Evolutionary conservation across 2,797 vertebrate species (phyloP).

Genomic region (Crenuchus spilurus): DNA sequence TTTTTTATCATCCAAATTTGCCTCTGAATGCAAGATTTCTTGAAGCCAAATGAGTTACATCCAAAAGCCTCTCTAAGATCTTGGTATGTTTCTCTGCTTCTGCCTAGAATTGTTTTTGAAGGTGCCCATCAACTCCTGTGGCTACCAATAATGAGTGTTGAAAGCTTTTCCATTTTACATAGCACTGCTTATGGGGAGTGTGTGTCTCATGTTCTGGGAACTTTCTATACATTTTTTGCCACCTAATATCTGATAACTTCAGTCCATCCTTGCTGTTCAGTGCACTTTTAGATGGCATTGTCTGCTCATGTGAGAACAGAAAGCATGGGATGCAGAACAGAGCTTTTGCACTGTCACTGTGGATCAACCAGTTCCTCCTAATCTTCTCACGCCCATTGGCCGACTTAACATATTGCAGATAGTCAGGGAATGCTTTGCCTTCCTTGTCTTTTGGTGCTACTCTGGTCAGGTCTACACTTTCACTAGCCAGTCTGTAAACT

Average conservation of each 20-base stretch:
- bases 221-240: slow-evolving; percentile 31
- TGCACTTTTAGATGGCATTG: slow-evolving; percentile 37
- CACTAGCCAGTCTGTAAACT: slow-evolving; percentile 20
- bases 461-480: slow-evolving; percentile 10
- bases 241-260: slow-evolving; percentile 35
- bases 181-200: slow-evolving; percentile 31
- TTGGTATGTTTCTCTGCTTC: slow-evolving; percentile 4
- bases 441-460: slow-evolving; percentile 27
- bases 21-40: too few relatives aligned
- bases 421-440: slow-evolving; percentile 34
- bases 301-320: slow-evolving; percentile 30
- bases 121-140: slow-evolving; percentile 23
- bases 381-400: slow-evolving; percentile 33
- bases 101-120: slow-evolving; percentile 22
- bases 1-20: too few relatives aligned
- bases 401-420: slow-evolving; percentile 31
- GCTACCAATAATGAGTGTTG: slow-evolving; percentile 35
- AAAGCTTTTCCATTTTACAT: slow-evolving; percentile 40
- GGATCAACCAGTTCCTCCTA: slow-evolving; percentile 26
- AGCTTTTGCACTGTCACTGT: slow-evolving; percentile 13
- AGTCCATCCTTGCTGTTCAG: slow-evolving; percentile 37
- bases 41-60: too few relatives aligned
- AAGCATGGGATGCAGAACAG: slow-evolving; percentile 32
- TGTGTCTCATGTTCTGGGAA: slow-evolving; percentile 31
- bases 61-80: not conserved